Conservation (phyloP, 1,140 invertebrate genomes). For the Lutraria rhynchaena region DNA sequence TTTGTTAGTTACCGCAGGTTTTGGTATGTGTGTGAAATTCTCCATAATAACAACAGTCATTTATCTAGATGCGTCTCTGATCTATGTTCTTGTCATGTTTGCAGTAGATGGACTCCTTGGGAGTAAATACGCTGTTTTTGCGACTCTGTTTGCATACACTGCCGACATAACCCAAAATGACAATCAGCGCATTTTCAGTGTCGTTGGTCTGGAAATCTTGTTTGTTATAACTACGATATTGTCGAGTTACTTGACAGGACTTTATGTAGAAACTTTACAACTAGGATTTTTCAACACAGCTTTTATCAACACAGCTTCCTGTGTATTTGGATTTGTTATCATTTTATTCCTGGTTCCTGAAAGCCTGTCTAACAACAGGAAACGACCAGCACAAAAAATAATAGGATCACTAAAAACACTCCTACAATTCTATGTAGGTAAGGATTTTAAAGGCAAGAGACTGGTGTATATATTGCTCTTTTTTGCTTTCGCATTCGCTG, state of each 20-base stretch:
- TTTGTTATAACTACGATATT: background rate
- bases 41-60: constrained; percentile 13
- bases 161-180: constrained; percentile 31
- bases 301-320: constrained; percentile 9
- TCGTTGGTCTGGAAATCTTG: constrained; percentile 7
- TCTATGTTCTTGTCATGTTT: constrained; percentile 12
- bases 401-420: constrained; percentile 3
- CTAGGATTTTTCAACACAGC: constrained; percentile 43
- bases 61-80: constrained; percentile 25
- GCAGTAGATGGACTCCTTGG: constrained; percentile 8
- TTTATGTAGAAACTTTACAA: constrained; percentile 24
- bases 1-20: constrained; percentile 5
- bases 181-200: constrained; percentile 28
- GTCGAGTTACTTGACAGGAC: constrained; percentile 11
- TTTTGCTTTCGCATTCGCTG: constrained; percentile 13
- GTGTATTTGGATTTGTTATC: constrained; percentile 11
- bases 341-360: constrained; percentile 22
- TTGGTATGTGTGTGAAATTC: constrained; percentile 2
- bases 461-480: constrained; percentile 20
- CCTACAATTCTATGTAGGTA: constrained; percentile 27
- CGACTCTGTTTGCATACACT: constrained; percentile 15
- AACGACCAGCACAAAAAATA: background rate
- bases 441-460: constrained; percentile 29
- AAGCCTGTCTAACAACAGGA: constrained; percentile 3
- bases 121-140: constrained; percentile 17